Conservation (phyloP, 2,888 invertebrate species). For the Hipparchia semele region DNA sequence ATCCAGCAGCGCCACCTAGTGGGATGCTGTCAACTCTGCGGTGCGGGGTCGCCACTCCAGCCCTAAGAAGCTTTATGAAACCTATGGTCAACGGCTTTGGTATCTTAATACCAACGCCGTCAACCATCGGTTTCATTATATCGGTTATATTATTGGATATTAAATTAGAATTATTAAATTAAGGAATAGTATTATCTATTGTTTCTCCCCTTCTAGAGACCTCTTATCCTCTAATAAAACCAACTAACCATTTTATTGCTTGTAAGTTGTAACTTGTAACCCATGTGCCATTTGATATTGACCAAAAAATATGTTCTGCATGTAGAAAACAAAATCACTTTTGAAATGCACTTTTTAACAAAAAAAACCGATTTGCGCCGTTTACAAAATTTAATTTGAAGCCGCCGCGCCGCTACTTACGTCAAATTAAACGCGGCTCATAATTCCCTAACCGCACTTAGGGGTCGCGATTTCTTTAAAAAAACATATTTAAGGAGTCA, state of each 20-base stretch:
- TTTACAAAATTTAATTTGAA: constrained; percentile 29
- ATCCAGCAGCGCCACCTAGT: too few species aligned
- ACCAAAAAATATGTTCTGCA: background rate
- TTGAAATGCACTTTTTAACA: background rate
- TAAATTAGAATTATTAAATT: too few species aligned
- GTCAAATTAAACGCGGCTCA: constrained; percentile 61
- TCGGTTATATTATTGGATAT: too few species aligned
- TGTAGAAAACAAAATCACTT: background rate
- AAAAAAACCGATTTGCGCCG: constrained; percentile 27
- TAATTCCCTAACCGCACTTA: constrained; percentile 69
- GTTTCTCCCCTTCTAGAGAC: background rate
- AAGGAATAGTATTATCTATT: background rate
- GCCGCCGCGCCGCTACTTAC: constrained; percentile 62
- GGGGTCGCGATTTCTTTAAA: constrained; percentile 71
- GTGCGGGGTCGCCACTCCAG: too few species aligned
- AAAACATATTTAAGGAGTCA: constrained; percentile 71
- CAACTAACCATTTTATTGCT: background rate
- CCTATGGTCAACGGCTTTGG: too few species aligned
- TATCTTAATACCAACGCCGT: too few species aligned
- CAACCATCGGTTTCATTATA: too few species aligned
- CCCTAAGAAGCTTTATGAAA: too few species aligned
- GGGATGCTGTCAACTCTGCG: too few species aligned
- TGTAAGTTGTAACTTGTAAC: too few species aligned
- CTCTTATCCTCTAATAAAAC: background rate
- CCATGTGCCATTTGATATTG: background rate